Evolutionary conservation across 2,113 vertebrate genomes (phyloP).

Genomic region (Zingel zingel): DNA sequence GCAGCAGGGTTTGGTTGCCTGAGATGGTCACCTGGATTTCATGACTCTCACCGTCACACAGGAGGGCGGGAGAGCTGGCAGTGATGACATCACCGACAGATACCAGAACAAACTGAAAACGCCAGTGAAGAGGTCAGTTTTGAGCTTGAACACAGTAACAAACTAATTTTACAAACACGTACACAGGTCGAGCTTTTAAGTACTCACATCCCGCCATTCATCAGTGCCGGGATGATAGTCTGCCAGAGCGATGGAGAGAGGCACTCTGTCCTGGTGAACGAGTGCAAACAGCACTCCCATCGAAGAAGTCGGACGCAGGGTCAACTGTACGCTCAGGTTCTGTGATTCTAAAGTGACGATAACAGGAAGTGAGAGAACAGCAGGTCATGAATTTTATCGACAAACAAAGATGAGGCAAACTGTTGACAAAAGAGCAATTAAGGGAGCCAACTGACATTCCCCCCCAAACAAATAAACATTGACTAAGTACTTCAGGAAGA

Average conservation of each 20-base stretch:
- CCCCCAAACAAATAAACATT: slow-evolving; percentile 23
- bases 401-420: slow-evolving; percentile 16
- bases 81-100: slow-evolving; percentile 85
- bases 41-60: slow-evolving; percentile 90
- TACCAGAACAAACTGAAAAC: slow-evolving; percentile 88
- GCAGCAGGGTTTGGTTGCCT: slow-evolving; percentile 84
- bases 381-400: slow-evolving; percentile 5
- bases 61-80: slow-evolving; percentile 86
- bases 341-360: slow-evolving; percentile 71
- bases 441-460: neutral
- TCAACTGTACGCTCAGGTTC: slow-evolving; percentile 87
- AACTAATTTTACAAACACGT: neutral
- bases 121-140: slow-evolving; percentile 23
- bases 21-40: slow-evolving; percentile 85
- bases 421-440: slow-evolving; percentile 7
- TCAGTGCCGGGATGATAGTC: slow-evolving; percentile 91
- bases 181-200: neutral
- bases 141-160: neutral
- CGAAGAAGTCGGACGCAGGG: slow-evolving; percentile 89
- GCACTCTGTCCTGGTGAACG: slow-evolving; percentile 86
- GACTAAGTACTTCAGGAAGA: slow-evolving; percentile 26
- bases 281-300: slow-evolving; percentile 92
- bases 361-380: slow-evolving; percentile 15
- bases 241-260: slow-evolving; percentile 90
- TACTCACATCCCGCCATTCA: slow-evolving; percentile 90